A percentile compares a stretch with the other conserved stretches of the same genome.
phyloP scores from a whole-genome alignment of 2,888 invertebrate genomes.

The Ophioninae sp. region DNA sequence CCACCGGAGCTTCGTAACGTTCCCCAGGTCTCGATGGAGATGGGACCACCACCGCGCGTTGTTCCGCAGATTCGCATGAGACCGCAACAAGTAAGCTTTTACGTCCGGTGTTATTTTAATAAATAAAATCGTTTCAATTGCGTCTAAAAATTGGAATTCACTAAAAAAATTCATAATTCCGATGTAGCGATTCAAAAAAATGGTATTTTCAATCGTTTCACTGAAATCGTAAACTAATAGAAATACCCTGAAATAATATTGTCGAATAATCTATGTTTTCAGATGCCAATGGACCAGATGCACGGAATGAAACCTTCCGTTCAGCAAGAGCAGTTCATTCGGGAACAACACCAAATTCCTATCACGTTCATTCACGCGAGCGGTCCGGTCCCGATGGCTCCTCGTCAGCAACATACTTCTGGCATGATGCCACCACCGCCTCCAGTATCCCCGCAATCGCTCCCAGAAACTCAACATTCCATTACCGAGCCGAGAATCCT shows the following conservation, averaged over 20 bases:
- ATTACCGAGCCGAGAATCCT: slow-evolving; percentile 73
- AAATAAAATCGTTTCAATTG: slow-evolving; percentile 14
- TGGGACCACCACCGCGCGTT: slow-evolving; percentile 74
- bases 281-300: slow-evolving; percentile 83
- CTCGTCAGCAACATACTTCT: slow-evolving; percentile 71
- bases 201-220: no score
- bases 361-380: slow-evolving; percentile 61
- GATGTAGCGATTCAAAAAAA: no score
- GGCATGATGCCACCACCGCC: slow-evolving; percentile 74
- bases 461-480: slow-evolving; percentile 64
- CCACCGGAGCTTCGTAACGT: slow-evolving; percentile 73
- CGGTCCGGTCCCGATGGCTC: slow-evolving; percentile 59
- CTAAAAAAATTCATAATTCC: not conserved
- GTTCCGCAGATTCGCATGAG: slow-evolving; percentile 65
- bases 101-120: not conserved
- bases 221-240: no score
- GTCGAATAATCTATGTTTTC: slow-evolving; percentile 70
- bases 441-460: slow-evolving; percentile 60
- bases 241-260: no score
- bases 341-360: slow-evolving; percentile 76
- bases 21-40: slow-evolving; percentile 75
- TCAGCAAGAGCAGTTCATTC: slow-evolving; percentile 73
- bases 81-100: slow-evolving; percentile 51
- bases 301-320: slow-evolving; percentile 82
- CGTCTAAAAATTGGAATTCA: not conserved